A percentile compares a stretch with the other conserved stretches of the same genome.
phyloP scores from a whole-genome alignment of 2,888 invertebrate species.

The Acronicta psi region DNA sequence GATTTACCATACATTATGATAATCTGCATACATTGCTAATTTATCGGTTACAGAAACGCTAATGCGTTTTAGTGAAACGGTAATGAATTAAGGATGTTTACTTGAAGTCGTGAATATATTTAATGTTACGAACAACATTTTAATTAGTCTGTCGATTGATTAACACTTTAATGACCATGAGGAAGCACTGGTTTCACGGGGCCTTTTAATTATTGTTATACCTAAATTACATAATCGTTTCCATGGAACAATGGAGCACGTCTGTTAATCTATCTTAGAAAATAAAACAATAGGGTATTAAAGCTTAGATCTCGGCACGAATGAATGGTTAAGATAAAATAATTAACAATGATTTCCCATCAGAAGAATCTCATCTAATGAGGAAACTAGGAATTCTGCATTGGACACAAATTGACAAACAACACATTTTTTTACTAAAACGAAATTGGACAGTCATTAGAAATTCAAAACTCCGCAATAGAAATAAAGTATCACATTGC shows the following conservation, averaged over 20 bases:
- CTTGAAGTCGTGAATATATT: constrained; percentile 6
- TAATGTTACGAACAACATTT: constrained; percentile 43
- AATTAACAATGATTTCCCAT: constrained; percentile 51
- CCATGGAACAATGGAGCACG: constrained; percentile 57
- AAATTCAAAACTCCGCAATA: constrained; percentile 44
- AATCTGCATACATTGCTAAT: constrained; percentile 40
- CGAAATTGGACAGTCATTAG: constrained; percentile 52
- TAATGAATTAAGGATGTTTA: constrained; percentile 22
- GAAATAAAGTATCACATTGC: constrained; percentile 42
- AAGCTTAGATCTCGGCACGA: constrained; percentile 42
- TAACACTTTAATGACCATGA: constrained; percentile 59
- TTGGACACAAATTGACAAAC: constrained; percentile 49
- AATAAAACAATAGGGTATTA: constrained; percentile 60
- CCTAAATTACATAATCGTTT: constrained; percentile 62
- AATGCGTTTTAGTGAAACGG: constrained; percentile 27
- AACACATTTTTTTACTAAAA: constrained; percentile 46
- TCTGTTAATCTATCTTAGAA: constrained; percentile 51
- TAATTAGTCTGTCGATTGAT: constrained; percentile 60
- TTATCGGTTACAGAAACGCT: constrained; percentile 21
- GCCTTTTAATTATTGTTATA: constrained; percentile 51
- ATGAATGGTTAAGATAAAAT: constrained; percentile 40
- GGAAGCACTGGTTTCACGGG: constrained; percentile 63
- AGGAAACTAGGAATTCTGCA: constrained; percentile 32
- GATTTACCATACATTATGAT: constrained; percentile 31
- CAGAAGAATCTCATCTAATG: constrained; percentile 24